Percentiles rank a stretch among this genome's conserved stretches.
Conservation (phyloP, 2,888 invertebrate genomes). For the Meiosimyza decipiens region DNA sequence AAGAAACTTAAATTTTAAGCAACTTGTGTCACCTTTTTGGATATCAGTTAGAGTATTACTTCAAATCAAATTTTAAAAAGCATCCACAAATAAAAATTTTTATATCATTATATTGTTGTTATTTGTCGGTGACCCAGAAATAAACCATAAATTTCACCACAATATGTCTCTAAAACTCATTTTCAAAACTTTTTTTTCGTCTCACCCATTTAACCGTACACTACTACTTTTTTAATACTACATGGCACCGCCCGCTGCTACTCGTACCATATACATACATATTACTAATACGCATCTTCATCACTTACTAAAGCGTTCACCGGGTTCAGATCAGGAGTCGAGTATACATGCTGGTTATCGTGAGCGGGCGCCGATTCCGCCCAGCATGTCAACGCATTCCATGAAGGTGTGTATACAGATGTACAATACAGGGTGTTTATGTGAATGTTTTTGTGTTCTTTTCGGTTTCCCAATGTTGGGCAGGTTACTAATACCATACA, state of each 20-base stretch:
- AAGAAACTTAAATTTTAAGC: too few relatives aligned
- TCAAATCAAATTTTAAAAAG: too few relatives aligned
- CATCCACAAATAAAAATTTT: too few relatives aligned
- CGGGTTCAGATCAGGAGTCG: conserved; percentile 68
- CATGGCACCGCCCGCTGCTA: neutral
- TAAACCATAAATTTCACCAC: too few relatives aligned
- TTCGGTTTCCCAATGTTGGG: too few relatives aligned
- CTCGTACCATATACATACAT: neutral
- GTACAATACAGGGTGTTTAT: neutral
- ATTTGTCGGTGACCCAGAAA: too few relatives aligned
- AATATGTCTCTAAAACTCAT: too few relatives aligned
- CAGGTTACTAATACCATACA: too few relatives aligned
- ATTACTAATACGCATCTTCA: conserved; percentile 23
- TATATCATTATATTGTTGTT: too few relatives aligned
- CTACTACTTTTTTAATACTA: neutral
- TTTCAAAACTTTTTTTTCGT: too few relatives aligned
- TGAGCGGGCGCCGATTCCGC: conserved; percentile 69
- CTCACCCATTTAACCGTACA: neutral
- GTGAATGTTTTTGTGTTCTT: neutral
- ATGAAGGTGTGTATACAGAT: conserved; percentile 72
- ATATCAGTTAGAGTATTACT: too few relatives aligned
- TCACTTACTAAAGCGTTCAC: conserved; percentile 61
- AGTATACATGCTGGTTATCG: conserved; percentile 67
- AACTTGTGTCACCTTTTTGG: too few relatives aligned
- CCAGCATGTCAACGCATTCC: conserved; percentile 78